Percentiles rank a stretch among this genome's conserved stretches.
phyloP scores from a whole-genome alignment of 1,140 invertebrate species.

The Drosophila albomicans region DNA sequence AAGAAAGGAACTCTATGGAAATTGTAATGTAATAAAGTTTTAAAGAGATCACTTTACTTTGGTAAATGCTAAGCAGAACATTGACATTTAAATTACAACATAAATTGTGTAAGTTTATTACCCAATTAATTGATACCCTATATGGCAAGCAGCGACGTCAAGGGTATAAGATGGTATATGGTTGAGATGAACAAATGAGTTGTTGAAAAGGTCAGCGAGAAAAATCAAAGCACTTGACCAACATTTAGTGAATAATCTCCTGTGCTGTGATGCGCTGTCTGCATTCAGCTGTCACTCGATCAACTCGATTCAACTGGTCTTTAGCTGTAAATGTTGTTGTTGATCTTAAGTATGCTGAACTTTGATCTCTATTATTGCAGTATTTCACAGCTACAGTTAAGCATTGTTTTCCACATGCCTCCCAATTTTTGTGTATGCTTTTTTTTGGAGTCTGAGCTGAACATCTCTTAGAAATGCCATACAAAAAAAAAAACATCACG shows the following conservation, averaged over 20 bases:
- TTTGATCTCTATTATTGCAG: slow-evolving; percentile 23
- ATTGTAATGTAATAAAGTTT: no score
- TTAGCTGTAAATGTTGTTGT: not conserved
- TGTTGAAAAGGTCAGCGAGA: slow-evolving; percentile 23
- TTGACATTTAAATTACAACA: no score
- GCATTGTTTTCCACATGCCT: not conserved
- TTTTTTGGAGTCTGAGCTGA: slow-evolving; percentile 15
- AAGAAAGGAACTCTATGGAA: no score
- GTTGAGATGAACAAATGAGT: slow-evolving; percentile 11
- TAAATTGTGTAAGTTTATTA: no score
- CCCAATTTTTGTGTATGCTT: not conserved
- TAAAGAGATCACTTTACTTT: no score
- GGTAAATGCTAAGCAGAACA: no score
- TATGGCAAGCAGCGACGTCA: not conserved
- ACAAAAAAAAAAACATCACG: slow-evolving; percentile 19
- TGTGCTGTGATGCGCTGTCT: not conserved
- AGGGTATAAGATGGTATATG: slow-evolving; percentile 29
- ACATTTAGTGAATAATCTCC: slow-evolving; percentile 12
- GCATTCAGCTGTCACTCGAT: slow-evolving; percentile 9
- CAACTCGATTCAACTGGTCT: not conserved
- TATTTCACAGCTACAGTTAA: slow-evolving; percentile 12
- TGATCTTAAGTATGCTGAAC: slow-evolving; percentile 9
- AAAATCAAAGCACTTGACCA: slow-evolving; percentile 39
- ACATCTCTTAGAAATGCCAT: slow-evolving; percentile 30
- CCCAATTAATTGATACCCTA: not conserved